phyloP scores from a whole-genome alignment of 1,140 invertebrate genomes.

The Trissolcus basalis region DNA sequence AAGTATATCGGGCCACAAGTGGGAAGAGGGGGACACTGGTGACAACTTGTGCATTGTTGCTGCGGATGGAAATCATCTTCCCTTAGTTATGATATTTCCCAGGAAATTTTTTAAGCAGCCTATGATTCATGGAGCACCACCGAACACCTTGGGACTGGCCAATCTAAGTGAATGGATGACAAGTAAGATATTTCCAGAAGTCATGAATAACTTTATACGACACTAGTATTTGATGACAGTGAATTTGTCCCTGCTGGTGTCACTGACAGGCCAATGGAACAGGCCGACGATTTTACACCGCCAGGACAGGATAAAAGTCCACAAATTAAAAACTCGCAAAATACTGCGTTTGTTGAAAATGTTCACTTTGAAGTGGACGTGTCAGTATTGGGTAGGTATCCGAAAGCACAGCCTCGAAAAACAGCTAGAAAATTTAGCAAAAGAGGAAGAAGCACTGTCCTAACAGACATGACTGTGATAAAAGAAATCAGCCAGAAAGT shows the following conservation, averaged over 20 bases:
- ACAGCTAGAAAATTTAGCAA: too few relatives aligned
- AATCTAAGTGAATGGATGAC: constrained; percentile 28
- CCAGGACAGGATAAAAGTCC: too few relatives aligned
- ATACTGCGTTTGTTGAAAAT: too few relatives aligned
- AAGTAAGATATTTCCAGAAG: constrained; percentile 10
- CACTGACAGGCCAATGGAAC: constrained; percentile 42
- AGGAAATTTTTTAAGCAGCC: constrained; percentile 26
- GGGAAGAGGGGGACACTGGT: constrained; percentile 26
- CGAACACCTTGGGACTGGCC: constrained; percentile 14
- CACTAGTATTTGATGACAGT: constrained; percentile 1
- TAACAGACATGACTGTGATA: too few relatives aligned
- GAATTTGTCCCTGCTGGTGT: constrained; percentile 13
- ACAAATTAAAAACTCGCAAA: too few relatives aligned
- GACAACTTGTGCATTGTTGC: constrained; percentile 20
- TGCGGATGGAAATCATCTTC: constrained; percentile 21
- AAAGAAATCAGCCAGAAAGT: too few relatives aligned
- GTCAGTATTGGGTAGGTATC: too few relatives aligned
- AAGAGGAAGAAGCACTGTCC: too few relatives aligned
- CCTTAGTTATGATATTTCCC: constrained; percentile 26
- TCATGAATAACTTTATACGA: constrained; percentile 35
- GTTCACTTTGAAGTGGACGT: too few relatives aligned
- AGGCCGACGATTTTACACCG: too few relatives aligned
- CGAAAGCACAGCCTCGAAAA: too few relatives aligned
- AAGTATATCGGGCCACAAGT: constrained; percentile 24
- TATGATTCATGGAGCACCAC: constrained; percentile 19